Conservation (phyloP, 2,113 vertebrate genomes). For the Prinia subflava region DNA sequence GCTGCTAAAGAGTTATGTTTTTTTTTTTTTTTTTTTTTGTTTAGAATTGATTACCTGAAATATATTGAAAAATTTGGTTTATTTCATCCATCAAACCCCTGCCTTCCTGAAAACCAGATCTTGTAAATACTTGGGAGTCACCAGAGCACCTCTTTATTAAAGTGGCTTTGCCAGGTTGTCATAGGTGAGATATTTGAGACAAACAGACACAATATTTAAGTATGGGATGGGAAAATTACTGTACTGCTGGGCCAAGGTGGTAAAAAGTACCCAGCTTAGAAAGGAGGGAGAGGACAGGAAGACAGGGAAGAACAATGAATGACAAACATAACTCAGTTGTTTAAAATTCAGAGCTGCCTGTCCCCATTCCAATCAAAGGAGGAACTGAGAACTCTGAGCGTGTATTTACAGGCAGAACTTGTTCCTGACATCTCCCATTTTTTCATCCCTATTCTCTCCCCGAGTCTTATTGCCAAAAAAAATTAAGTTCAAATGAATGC, state of each 20-base stretch:
- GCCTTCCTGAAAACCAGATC: background rate
- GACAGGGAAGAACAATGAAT: background rate
- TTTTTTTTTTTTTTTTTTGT: too few species aligned
- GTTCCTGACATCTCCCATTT: background rate
- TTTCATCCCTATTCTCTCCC: background rate
- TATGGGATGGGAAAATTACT: background rate
- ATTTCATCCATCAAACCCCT: background rate
- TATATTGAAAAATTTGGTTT: background rate
- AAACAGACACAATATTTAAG: background rate
- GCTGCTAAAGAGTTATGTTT: background rate
- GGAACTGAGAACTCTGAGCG: background rate
- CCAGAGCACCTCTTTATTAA: background rate
- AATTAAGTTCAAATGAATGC: background rate
- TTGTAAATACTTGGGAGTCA: background rate
- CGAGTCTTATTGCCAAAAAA: background rate
- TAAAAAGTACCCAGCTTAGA: background rate
- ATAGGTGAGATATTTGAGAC: background rate
- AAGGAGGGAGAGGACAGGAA: background rate
- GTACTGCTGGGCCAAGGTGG: background rate
- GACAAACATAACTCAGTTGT: background rate
- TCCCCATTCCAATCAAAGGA: background rate
- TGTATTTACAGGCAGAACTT: background rate
- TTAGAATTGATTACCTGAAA: background rate
- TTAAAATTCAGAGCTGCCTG: background rate
- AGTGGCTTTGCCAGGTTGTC: background rate